Conservation (phyloP, 2,797 vertebrate species). For the Enteromius unitaeniatus region DNA sequence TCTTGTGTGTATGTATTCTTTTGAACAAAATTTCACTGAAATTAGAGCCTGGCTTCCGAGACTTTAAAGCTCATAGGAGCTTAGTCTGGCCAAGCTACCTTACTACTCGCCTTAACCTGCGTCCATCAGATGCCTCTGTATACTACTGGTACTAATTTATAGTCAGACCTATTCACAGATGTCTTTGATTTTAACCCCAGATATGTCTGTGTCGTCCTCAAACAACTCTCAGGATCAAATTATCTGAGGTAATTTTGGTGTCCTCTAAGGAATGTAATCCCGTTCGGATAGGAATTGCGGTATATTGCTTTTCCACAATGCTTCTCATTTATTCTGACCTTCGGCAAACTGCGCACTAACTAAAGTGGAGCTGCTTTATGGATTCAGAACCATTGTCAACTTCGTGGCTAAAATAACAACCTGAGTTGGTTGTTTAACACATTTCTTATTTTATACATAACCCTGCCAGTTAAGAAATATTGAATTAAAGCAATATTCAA, state of each 20-base stretch:
- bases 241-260: background rate
- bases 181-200: background rate
- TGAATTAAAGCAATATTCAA: background rate
- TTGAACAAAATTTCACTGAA: background rate
- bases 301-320: slow-evolving; percentile 11
- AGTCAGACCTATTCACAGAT: background rate
- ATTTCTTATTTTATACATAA: background rate
- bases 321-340: slow-evolving; percentile 11
- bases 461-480: background rate
- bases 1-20: background rate
- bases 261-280: background rate
- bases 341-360: background rate
- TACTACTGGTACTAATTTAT: background rate
- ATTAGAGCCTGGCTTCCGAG: background rate
- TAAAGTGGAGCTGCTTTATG: too few species aligned
- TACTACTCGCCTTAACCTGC: too few species aligned
- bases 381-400: background rate
- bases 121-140: too few species aligned
- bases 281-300: background rate
- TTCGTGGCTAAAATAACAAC: background rate
- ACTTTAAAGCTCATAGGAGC: too few species aligned
- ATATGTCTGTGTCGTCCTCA: background rate
- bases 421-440: background rate
- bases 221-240: slow-evolving; percentile 2
- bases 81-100: too few species aligned